Base-by-base conservation (phyloP, 2,113 vertebrate genomes). In the Ophiodon elongatus region DNA sequence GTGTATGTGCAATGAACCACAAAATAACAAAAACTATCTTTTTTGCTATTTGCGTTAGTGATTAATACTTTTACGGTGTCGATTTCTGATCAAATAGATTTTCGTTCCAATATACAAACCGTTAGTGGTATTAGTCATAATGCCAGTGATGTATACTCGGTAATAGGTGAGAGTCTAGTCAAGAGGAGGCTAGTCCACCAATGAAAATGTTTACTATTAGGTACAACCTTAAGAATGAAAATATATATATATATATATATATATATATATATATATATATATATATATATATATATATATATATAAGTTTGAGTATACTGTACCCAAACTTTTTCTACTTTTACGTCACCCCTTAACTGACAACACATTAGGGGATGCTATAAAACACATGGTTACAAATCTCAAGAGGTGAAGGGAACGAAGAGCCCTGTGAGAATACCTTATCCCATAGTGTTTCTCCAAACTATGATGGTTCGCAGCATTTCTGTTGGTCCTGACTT, bases 401-500 rank as follows among this genome's bases (percentile, higher is more conserved):
- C 25, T 73, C 13, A 54, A 47, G 17, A 73, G 31, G 60, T 47
- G 21, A 76, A 15, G 9, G 70, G 62, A n/a, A n/a, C n/a, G n/a
- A n/a, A n/a, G n/a, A n/a, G n/a, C n/a, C n/a, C n/a, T n/a, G n/a
- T n/a, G n/a, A n/a, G n/a, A n/a, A n/a, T n/a, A n/a, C n/a, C n/a
- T n/a, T n/a, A n/a, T 35, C 73, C 59, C 78, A 62, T 64, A 66
- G 67, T 23, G 57, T 79, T 52, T 80, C 50, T 73, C 27, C 57
- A 59, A 60, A 71, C 65, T 76, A 43, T 37, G 66, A 84, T 76
- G 73, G 47, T 85, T 92, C 86, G 88, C 77, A 91, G 90, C 76
- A 73, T 88, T 82, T 89, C 35, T 78, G 76, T 29, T 83, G 69
- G 29, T 84, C 84, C 67, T 50, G 75, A 86, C 33, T 81, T 76